A percentile compares a stretch with the other conserved stretches of the same genome.
Conservation (phyloP, 2,888 invertebrate genomes). For the Sminthurinus aureus region DNA sequence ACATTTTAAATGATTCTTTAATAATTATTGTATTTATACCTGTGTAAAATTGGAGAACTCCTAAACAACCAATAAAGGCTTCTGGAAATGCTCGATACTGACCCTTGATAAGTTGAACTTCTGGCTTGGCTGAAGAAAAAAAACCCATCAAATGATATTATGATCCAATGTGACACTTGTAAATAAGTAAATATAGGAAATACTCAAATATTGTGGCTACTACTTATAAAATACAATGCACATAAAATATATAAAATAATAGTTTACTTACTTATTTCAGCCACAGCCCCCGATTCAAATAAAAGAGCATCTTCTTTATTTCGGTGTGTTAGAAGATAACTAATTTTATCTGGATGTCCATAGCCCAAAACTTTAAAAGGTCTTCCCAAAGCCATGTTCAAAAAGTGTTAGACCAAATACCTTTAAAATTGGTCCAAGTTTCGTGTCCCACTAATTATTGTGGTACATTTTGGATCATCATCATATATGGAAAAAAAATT, state of each 20-base stretch:
- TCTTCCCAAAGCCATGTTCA: slow-evolving; percentile 96
- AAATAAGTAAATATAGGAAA: background rate
- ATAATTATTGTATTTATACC: slow-evolving; percentile 63
- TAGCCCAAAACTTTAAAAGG: slow-evolving; percentile 88
- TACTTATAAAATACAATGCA: background rate
- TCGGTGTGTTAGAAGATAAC: slow-evolving; percentile 87
- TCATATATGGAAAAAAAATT: no score
- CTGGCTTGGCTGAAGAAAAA: slow-evolving; percentile 72
- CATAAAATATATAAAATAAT: background rate
- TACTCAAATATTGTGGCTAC: background rate
- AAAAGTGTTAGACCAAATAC: no score
- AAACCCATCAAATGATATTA: background rate
- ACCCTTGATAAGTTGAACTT: slow-evolving; percentile 87
- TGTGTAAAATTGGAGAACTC: slow-evolving; percentile 87
- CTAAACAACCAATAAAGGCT: slow-evolving; percentile 90
- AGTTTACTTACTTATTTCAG: slow-evolving; percentile 74
- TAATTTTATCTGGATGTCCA: slow-evolving; percentile 83
- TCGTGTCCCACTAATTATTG: no score
- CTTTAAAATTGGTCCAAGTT: no score
- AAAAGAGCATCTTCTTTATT: slow-evolving; percentile 85
- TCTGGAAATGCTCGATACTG: slow-evolving; percentile 91
- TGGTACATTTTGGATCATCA: no score
- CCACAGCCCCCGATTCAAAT: slow-evolving; percentile 92
- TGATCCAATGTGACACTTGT: background rate
- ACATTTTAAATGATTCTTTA: slow-evolving; percentile 49